Base-by-base conservation (phyloP, 1,140 invertebrate species). In the Drosophila saltans region DNA sequence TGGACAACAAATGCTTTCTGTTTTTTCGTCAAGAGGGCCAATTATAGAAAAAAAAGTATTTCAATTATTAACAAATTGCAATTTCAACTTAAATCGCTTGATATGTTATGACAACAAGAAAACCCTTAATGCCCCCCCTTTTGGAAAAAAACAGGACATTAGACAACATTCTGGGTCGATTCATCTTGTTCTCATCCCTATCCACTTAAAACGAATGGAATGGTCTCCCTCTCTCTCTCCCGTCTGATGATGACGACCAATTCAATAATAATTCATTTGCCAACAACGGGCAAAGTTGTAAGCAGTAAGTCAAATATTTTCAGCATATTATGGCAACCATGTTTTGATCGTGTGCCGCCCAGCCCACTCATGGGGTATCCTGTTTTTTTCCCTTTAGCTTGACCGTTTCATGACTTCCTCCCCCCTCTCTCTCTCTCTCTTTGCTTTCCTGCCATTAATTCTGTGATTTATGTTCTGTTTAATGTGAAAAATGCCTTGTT, bases 401-500 rank as follows among this genome's bases (percentile, higher is more conserved):
- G 16, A 16, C 16, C 16, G 16, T 16, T 16, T 16, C 16, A 16
- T 16, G 16, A 16, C 16, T 16, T 16, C 16, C 16, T 16, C 16
- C 16, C 16, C 16, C 16, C 16, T 16, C 16, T 16, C 16, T 16
- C 16, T 16, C 16, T 16, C 16, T 16, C 16, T 16, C 16, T 16
- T 16, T 16, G 16, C 36, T 68, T 60, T 58, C 62, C 66, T 72
- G 70, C 72, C 82, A 90, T 91, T 91, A 91, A 91, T 80, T 84
- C 71, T 66, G 11, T 91, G 88, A 91, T 91, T 91, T 91, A 91
- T 91, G 88, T 91, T 91, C 88, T 91, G 88, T 91, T 91, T 91
- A 91, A 91, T 88, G 83, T 88, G 83, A 84, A 91, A 85, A 91
- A 81, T 91, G 78, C 80, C 74, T 89, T 91, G 88, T 91, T 91